Base-by-base conservation (phyloP, 2,888 invertebrate genomes). In the Mantis religiosa region DNA sequence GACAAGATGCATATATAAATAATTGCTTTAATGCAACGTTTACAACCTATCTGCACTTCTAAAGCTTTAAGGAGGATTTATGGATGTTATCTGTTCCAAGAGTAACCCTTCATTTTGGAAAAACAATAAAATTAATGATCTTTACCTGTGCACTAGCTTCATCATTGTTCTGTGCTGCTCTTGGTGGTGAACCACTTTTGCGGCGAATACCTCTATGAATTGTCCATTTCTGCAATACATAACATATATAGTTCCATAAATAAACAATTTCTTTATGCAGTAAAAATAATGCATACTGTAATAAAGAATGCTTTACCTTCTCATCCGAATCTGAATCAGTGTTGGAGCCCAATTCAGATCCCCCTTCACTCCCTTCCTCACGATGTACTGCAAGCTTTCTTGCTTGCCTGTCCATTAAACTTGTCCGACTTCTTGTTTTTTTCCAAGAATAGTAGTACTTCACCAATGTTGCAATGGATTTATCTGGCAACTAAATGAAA, bases 401-500 rank as follows among this genome's bases (percentile, higher is more conserved):
- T 3, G 96, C 96, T 92, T 97, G 96, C 91, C 96, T 94, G 94
- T 99, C 99, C 98, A 99, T 99, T 82, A 98, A 94, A 92, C 98
- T 98, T 89, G 97, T 98, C 89, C 98, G 96, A 92, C 97, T 97
- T 91, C 98, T 94, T 30, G 98, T 98, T 93, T 99, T 99, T 93
- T 99, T 99, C 99, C 99, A 99, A 92, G 98, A 98, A 93, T 99
- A 99, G 93, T 99, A 99, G 93, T 99, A 99, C 93, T 98, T 98
- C 2, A 99, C 99, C 92, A 99, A 94, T 91, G 97, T 97, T 85
- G 98, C 98, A 92, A 99, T 98, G 86, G 98, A 97, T 94, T 99
- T 99, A 93, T 99, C 99, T 71, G 99, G 99, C 92, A 99, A 94
- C 98, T 99, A 93, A 34, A 93, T 34, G 34, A 92, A 81, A n/a